Evolutionary conservation across 1,140 invertebrate genomes (phyloP).

Genomic region (Colletes gigas): DNA sequence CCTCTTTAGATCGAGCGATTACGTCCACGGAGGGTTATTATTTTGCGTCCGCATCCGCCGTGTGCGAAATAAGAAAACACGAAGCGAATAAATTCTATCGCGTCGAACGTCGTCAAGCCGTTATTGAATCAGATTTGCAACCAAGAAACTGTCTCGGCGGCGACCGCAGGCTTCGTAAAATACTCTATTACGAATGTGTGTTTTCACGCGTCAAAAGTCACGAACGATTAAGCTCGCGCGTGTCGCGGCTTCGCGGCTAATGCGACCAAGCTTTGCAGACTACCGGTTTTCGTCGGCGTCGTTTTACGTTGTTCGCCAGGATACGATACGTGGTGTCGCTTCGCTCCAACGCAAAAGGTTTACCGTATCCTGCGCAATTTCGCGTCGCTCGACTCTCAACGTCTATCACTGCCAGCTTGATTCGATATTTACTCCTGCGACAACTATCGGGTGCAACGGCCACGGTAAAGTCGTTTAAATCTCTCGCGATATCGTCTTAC

Average conservation of each 20-base stretch:
- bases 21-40: not conserved
- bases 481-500: no score
- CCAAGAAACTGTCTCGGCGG: no score
- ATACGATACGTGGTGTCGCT: not conserved
- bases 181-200: no score
- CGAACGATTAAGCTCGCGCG: not conserved
- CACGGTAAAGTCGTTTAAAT: not conserved
- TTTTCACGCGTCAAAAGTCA: no score
- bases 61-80: not conserved
- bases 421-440: no score
- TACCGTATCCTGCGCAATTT: not conserved
- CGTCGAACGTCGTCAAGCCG: no score
- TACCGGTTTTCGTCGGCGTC: not conserved
- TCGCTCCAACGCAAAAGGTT: not conserved
- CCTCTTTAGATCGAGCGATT: conserved; percentile 11
- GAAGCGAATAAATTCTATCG: not conserved
- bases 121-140: no score
- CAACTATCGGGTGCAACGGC: not conserved
- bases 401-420: no score
- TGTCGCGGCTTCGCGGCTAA: no score
- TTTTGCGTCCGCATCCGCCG: not conserved
- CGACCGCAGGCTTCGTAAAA: no score
- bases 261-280: not conserved
- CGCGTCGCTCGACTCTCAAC: not conserved
- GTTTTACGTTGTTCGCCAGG: not conserved